phyloP scores from a whole-genome alignment of 64 coral and sea anemone species.

The Catalaphyllia jardinei region DNA sequence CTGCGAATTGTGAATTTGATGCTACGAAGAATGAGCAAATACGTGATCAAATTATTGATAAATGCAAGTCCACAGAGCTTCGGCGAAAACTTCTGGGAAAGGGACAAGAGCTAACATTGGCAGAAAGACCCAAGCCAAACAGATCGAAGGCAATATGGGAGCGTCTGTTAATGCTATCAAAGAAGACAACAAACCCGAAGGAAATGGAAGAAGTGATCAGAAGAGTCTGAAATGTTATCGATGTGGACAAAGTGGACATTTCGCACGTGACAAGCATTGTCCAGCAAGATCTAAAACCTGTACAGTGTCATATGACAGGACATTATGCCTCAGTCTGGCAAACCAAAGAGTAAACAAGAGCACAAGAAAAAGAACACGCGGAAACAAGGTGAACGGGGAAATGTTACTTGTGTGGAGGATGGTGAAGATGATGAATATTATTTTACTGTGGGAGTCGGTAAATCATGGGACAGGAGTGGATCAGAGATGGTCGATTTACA shows the following conservation, averaged over 20 bases:
- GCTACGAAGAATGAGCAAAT: slow-evolving; percentile 23
- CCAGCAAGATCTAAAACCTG: slow-evolving; percentile 1
- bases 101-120: background rate
- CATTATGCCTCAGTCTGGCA: slow-evolving; percentile 25
- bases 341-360: background rate
- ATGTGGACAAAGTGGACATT: slow-evolving; percentile 28
- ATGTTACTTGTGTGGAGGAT: background rate
- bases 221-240: slow-evolving; percentile 26
- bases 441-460: slow-evolving; percentile 26
- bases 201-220: background rate
- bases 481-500: slow-evolving; percentile 9
- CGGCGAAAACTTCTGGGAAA: slow-evolving; percentile 16
- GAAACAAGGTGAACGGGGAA: background rate
- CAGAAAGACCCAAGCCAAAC: background rate
- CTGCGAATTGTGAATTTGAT: slow-evolving; percentile 46
- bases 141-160: background rate
- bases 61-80: slow-evolving; percentile 12
- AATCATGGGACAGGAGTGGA: background rate
- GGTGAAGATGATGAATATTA: slow-evolving; percentile 43
- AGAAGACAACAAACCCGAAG: slow-evolving; percentile 1
- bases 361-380: too few relatives aligned
- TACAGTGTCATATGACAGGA: background rate
- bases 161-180: slow-evolving; percentile 7
- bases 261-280: background rate
- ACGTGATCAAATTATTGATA: slow-evolving; percentile 35